Percentiles rank a stretch among this genome's conserved stretches.
These are phyloP conservation scores for Meandrina meandrites DNA, from an alignment of 92 coral and sea anemone genomes.

Conservation along the genomic window DNA sequence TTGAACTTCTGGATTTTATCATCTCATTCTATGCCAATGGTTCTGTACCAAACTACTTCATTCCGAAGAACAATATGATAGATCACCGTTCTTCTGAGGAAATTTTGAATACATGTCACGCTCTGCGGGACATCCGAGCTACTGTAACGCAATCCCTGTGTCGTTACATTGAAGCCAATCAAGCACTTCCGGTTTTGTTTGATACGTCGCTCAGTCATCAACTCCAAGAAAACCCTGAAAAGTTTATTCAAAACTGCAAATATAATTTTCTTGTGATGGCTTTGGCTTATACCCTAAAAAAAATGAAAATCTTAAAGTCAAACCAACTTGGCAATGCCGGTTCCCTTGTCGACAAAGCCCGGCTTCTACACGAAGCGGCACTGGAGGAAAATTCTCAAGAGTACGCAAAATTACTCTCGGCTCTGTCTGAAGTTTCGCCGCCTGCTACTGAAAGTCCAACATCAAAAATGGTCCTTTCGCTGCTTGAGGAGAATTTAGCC, in stretches of 20 bases:
- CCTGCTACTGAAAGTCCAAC: slow-evolving; percentile 25
- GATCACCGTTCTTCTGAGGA: slow-evolving; percentile 72
- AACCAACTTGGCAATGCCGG: slow-evolving; percentile 29
- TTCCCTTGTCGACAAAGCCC: slow-evolving; percentile 53
- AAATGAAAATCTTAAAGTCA: slow-evolving; percentile 16
- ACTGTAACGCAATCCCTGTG: slow-evolving; percentile 58
- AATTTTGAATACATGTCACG: slow-evolving; percentile 50
- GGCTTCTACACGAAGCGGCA: slow-evolving; percentile 41
- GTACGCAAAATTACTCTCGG: slow-evolving; percentile 3
- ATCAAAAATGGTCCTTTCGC: slow-evolving; percentile 41
- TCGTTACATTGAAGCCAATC: slow-evolving; percentile 65
- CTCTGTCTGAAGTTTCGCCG: slow-evolving; percentile 10
- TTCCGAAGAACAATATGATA: slow-evolving; percentile 68
- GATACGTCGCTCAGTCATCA: slow-evolving; percentile 53
- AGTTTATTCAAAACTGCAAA: slow-evolving; percentile 69
- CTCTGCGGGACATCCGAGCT: slow-evolving; percentile 59
- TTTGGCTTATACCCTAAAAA: slow-evolving; percentile 51
- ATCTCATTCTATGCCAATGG: slow-evolving; percentile 54
- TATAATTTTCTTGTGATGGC: slow-evolving; percentile 80
- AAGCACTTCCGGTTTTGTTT: slow-evolving; percentile 71
- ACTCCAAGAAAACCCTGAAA: slow-evolving; percentile 42
- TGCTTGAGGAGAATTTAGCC: slow-evolving; percentile 59
- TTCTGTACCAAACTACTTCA: slow-evolving; percentile 68
- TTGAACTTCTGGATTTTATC: slow-evolving; percentile 61
- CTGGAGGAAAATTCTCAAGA: neutral